These are phyloP conservation scores for Petrophora chlorosata DNA, from an alignment of 2,888 invertebrate genomes.

Conservation along the genomic window DNA sequence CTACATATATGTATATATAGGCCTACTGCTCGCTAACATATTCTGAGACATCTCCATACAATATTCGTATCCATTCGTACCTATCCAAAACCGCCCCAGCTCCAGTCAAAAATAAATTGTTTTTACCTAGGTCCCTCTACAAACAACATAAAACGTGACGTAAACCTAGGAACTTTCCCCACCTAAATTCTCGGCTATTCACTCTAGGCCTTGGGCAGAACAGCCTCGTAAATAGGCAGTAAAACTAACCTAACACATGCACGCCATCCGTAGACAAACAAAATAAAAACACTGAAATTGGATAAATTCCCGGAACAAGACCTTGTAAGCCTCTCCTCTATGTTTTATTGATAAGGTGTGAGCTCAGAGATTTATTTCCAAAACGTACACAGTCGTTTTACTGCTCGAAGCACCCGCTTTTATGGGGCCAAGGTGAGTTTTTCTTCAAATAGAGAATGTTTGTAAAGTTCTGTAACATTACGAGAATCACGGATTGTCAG, in stretches of 20 bases:
- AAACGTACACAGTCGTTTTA: conserved; percentile 6
- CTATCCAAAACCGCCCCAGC: too few relatives aligned
- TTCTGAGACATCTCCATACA: too few relatives aligned
- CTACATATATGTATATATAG: too few relatives aligned
- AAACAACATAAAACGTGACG: too few relatives aligned
- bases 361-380: conserved; percentile 47
- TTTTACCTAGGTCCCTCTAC: too few relatives aligned
- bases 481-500: too few relatives aligned
- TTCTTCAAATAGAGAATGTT: background rate
- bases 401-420: background rate
- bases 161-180: too few relatives aligned
- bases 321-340: conserved; percentile 27
- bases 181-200: too few relatives aligned
- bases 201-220: background rate
- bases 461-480: background rate
- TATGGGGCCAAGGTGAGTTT: background rate
- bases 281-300: conserved; percentile 28
- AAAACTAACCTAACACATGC: conserved; percentile 8
- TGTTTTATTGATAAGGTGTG: conserved; percentile 55
- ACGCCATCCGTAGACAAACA: background rate
- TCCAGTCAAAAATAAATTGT: too few relatives aligned
- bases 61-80: too few relatives aligned
- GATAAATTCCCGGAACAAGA: conserved; percentile 34
- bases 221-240: background rate
- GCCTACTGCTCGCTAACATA: too few relatives aligned